Evolutionary conservation across 2,113 vertebrate genomes (phyloP).

Genomic region (Daboia siamensis): DNA sequence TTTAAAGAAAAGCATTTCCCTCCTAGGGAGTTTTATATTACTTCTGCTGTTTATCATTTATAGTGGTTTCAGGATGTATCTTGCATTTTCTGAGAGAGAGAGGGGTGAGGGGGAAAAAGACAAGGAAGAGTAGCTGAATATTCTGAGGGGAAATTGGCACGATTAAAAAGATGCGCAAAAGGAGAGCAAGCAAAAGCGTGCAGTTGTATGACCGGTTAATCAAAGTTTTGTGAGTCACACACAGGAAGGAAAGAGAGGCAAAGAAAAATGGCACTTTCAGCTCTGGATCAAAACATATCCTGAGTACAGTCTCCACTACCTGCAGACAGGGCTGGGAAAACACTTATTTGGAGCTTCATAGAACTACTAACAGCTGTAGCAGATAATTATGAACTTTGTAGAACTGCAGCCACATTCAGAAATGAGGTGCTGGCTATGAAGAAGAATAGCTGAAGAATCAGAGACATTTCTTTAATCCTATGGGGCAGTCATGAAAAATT

Average conservation of each 20-base stretch:
- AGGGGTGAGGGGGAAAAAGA: neutral
- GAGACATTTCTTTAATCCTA: neutral
- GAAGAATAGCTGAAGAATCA: neutral
- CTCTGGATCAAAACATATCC: neutral
- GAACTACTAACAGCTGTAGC: neutral
- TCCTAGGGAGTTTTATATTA: constrained; percentile 23
- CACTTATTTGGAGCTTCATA: neutral
- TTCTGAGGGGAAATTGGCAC: neutral
- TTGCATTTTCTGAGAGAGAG: constrained; percentile 28
- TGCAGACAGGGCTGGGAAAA: neutral
- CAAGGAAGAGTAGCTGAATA: neutral
- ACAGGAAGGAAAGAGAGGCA: neutral
- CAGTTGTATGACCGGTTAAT: neutral
- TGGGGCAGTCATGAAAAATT: neutral
- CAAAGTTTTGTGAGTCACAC: neutral
- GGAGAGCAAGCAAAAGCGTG: neutral
- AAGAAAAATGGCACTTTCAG: neutral
- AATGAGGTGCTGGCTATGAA: neutral
- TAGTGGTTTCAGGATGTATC: constrained; percentile 31
- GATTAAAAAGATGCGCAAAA: neutral
- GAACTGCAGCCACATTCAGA: neutral
- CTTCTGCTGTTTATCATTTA: constrained; percentile 38
- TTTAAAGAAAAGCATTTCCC: constrained; percentile 16
- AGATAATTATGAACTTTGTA: neutral
- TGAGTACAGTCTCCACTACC: neutral